Evolutionary conservation across 2,113 vertebrate species (phyloP).

Genomic region (Pionites leucogaster): DNA sequence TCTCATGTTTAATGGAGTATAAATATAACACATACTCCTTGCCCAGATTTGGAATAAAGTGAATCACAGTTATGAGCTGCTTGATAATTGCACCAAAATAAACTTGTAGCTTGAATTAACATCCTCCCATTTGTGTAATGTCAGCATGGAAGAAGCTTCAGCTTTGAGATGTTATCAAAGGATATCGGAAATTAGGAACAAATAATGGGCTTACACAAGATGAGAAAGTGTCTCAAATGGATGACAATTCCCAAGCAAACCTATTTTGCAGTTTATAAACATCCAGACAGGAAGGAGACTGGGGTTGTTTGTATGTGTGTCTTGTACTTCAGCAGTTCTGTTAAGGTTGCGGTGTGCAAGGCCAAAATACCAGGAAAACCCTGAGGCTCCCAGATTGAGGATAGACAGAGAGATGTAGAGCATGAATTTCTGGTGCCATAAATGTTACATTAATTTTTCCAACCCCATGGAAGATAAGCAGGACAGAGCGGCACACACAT

Average conservation of each 20-base stretch:
- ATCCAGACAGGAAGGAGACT: background rate
- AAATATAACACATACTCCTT: background rate
- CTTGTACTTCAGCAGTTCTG: background rate
- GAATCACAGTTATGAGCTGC: background rate
- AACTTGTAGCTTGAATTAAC: background rate
- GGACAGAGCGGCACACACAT: fast-evolving
- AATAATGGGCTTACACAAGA: background rate
- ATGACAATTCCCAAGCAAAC: background rate
- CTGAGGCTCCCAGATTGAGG: background rate
- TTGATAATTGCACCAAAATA: background rate
- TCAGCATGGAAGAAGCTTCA: background rate
- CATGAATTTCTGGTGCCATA: background rate
- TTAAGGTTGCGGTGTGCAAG: background rate
- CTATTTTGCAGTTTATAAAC: background rate
- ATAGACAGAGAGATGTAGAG: background rate
- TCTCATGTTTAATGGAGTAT: background rate
- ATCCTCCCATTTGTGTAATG: background rate
- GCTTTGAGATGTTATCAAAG: background rate
- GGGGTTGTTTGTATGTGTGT: background rate
- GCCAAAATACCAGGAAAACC: background rate
- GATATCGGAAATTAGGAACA: background rate
- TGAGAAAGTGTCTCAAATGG: background rate
- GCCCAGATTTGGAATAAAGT: background rate
- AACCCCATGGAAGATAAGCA: background rate
- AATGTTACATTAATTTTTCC: background rate